Base-by-base conservation (phyloP, 2,888 invertebrate genomes). In the Platycheirus rosarum region DNA sequence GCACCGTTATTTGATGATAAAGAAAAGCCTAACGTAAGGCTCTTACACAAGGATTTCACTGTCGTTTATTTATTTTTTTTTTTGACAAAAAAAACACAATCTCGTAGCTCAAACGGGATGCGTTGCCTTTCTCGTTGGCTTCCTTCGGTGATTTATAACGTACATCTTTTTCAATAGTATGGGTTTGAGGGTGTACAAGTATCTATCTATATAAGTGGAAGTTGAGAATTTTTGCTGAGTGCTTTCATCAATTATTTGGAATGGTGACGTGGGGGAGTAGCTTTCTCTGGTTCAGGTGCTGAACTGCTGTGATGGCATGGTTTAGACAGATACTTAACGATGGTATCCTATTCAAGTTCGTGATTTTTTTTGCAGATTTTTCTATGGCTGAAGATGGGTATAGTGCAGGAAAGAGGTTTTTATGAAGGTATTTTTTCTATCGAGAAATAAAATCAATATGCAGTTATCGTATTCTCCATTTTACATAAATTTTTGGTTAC, bases 191-290 rank as follows among this genome's bases (percentile, higher is more conserved):
- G 42, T 13, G 14, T 42, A 42, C 8, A 2, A 9, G 4, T 14
- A 8, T 40, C 7, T 23, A 13, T 20, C 1, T 20, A 6, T 65
- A 46, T 66, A 70, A 62, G 68, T 79, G 63, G 65, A 71, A 75
- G 70, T 44, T 29, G 40, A 51, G 40, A 65, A 62, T 65, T 70
- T 70, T 63, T 60, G 70, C 53, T 80, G 75, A 80, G 80, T 80
- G 80, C 80, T 80, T 70, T 70, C 75, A 80, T 80, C 80, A 75
- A 75, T 80, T 80, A 80, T 80, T 75, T 70, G 13, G 37, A 51
- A 65, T 29, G 26, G 14, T 32, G 29, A 35, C 57, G 57, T n/a
- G 48, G 63, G 26, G n/a, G 23, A 40, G 57, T 65, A 53, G 42
- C 69, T 55, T 57, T 40, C 68, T 73, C 32, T 13, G 57, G 55